Evolutionary conservation across 2,113 vertebrate species (phyloP), one percentile per base, ranked within the genome.

Genomic region (Esox niger): DNA sequence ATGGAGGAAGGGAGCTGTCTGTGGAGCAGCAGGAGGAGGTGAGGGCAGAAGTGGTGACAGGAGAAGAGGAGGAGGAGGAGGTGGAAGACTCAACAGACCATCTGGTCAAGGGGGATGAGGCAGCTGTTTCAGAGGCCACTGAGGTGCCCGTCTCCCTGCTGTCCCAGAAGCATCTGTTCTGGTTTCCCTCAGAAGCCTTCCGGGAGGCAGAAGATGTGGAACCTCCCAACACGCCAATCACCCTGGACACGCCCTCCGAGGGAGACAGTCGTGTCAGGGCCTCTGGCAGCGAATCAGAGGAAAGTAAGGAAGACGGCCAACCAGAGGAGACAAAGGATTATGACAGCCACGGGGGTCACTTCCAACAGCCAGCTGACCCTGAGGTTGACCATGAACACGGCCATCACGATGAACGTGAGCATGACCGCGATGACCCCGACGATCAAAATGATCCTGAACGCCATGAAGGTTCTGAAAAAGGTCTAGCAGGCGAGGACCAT

Each of bases 131-230:
- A 4, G 70, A 73, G 72, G 84, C 88, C 66, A 94, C 94, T 2
- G 91, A 92, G 27, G 90, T 89, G 17, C 92, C 95, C 0, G 86
- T 95, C 29, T 93, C 95, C 59, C 79, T 85, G 17, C 82, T 94
- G 27, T 94, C 93, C 66, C 93, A 92, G 75, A 98, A 96, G 78
- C 91, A 95, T 69, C 83, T 93, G 38, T 93, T 97, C 84, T 95
- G 95, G 96, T 93, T 95, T 74, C 92, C 94, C 1, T 91, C 89
- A 2, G 92, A 95, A 79, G 81, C 88, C 43, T 92, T 96, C 70
- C 88, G 90, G 49, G 87, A 93, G 25, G 79, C 87, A 5, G 82
- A 75, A 26, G 76, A 60, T 62, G 77, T 87, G 0, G 75, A 84
- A 29, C 74, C 85, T 31, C 83, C 82, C 31, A 87, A 85, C 71